These are phyloP conservation scores for Poecilia gillii DNA, from an alignment of 2,797 vertebrate species.

Conservation along the genomic window DNA sequence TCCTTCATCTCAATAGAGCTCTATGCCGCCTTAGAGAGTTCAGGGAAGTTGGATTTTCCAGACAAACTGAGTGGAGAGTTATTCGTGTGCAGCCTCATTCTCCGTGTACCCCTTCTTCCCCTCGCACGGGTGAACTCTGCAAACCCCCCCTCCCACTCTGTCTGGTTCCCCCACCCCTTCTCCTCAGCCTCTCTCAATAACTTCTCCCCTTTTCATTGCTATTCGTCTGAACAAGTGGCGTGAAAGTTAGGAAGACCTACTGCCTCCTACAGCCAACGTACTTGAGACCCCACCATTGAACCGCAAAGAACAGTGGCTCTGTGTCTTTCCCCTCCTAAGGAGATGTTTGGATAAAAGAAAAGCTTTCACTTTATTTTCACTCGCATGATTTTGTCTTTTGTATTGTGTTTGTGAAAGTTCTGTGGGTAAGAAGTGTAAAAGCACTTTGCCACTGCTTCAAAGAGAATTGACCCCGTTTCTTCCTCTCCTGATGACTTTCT, in stretches of 20 bases:
- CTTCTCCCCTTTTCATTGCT: constrained; percentile 24
- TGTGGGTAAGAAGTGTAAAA: background rate
- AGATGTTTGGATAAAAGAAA: constrained; percentile 7
- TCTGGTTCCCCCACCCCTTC: constrained; percentile 45
- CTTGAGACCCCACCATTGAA: constrained; percentile 25
- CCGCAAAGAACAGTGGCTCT: constrained; percentile 15
- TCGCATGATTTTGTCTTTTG: background rate
- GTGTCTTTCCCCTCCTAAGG: background rate
- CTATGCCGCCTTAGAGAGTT: constrained; percentile 62
- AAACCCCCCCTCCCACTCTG: constrained; percentile 53
- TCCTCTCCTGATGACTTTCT: constrained; percentile 33
- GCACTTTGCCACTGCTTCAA: constrained; percentile 28
- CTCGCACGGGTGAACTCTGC: constrained; percentile 44
- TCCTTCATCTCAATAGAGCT: constrained; percentile 84
- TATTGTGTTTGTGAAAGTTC: background rate
- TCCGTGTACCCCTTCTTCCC: constrained; percentile 49
- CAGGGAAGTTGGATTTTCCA: constrained; percentile 56
- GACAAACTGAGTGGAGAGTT: constrained; percentile 57
- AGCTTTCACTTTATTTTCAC: background rate
- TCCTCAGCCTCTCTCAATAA: constrained; percentile 25
- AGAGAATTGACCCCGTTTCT: background rate
- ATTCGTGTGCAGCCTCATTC: constrained; percentile 50
- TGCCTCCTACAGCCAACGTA: constrained; percentile 67
- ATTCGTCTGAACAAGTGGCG: constrained; percentile 29
- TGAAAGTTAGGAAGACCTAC: constrained; percentile 49